Evolutionary conservation across 2,113 vertebrate species (phyloP).

Genomic region (Acrocephalus kingi): DNA sequence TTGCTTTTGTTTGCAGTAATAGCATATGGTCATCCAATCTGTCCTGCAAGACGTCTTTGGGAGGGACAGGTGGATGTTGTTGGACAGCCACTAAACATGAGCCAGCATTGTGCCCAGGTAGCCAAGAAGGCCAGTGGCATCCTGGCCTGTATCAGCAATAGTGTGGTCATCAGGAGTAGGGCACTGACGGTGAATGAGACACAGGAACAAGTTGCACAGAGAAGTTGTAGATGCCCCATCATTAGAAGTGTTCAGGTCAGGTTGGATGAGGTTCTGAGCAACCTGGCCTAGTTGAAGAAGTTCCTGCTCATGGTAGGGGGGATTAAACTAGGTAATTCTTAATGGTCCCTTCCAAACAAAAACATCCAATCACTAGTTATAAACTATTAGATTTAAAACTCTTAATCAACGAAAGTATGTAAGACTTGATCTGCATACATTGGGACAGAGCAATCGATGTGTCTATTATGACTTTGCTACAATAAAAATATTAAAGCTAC

Average conservation of each 20-base stretch:
- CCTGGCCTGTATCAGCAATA: not conserved
- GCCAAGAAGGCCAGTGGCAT: not conserved
- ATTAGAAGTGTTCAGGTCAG: not conserved
- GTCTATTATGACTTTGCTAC: not conserved
- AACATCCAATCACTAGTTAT: not conserved
- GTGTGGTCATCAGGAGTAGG: not conserved
- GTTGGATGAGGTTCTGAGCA: not conserved
- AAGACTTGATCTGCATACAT: not conserved
- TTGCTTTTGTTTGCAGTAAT: not conserved
- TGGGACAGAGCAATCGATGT: not conserved
- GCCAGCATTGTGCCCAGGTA: not conserved
- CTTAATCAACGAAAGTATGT: not conserved
- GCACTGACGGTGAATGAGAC: not conserved
- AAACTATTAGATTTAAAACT: not conserved
- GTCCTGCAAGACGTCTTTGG: not conserved
- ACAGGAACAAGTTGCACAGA: not conserved
- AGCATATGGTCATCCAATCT: not conserved
- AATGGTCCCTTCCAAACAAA: not conserved
- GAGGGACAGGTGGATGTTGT: no score
- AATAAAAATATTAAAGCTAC: not conserved
- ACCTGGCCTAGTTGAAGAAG: not conserved
- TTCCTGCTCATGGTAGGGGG: accelerated
- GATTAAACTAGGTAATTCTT: not conserved
- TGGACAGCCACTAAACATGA: not conserved
- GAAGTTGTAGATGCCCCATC: not conserved